Evolutionary conservation across 1,140 invertebrate species (phyloP).

Genomic region (Thaumatotibia leucotreta): DNA sequence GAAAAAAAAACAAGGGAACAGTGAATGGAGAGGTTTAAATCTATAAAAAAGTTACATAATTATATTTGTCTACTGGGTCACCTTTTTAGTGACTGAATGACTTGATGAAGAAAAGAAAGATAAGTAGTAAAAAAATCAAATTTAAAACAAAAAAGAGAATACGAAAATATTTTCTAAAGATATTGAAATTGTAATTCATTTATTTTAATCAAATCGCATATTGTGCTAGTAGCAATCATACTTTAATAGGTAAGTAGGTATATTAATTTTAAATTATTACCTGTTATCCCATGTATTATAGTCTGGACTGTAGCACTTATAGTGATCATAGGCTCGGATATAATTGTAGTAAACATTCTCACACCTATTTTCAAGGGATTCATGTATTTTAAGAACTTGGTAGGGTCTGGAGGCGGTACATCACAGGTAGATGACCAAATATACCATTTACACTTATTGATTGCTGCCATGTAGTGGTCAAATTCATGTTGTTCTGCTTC

Average conservation of each 20-base stretch:
- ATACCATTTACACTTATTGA: constrained; percentile 60
- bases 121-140: background rate
- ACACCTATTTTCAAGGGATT: constrained; percentile 62
- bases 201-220: no score
- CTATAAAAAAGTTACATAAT: background rate
- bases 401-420: constrained; percentile 48
- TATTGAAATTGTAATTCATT: no score
- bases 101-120: constrained; percentile 25
- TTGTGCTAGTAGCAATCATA: no score
- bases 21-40: no score
- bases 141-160: no score
- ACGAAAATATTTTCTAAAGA: no score
- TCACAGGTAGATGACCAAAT: constrained; percentile 59
- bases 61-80: no score
- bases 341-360: constrained; percentile 54
- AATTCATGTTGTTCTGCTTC: constrained; percentile 64
- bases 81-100: no score
- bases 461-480: constrained; percentile 47
- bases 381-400: constrained; percentile 65
- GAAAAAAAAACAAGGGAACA: constrained; percentile 42
- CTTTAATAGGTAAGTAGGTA: no score
- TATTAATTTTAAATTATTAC: constrained; percentile 33
- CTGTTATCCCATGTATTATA: constrained; percentile 53
- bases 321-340: constrained; percentile 56
- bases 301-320: constrained; percentile 45